Base-by-base conservation (phyloP, 1,140 invertebrate genomes). In the Lordiphosa collinella region DNA sequence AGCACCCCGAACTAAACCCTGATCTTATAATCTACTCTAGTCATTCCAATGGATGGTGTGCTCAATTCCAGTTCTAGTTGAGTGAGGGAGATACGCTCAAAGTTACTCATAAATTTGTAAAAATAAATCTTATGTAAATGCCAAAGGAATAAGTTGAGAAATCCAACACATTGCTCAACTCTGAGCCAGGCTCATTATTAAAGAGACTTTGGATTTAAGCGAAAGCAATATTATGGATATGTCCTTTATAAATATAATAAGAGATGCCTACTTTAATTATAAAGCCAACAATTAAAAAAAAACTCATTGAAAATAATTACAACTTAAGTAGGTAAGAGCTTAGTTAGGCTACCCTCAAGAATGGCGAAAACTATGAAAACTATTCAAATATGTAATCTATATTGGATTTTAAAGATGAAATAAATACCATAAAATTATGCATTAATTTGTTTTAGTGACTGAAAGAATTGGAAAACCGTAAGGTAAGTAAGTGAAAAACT, bases 101-200 rank as follows among this genome's bases (percentile, higher is more conserved):
- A 71, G 51, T 65, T 29, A 64, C 44, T 62, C 47, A 16, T 48
- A 48, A 35, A 47, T 56, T 47, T 41, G 55, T 79, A 61, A 60
- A 13, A 44, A 44, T 2, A 13, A 25, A 70, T 79, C 75, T 79
- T 79, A 79, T 79, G 75, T 67, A 67, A 75, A 79, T 82, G 75
- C 75, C 75, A 79, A 79, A 79, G 62, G 48, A 51, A 55, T 43
- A 37, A 32, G 12, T 44, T 44, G 41, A 22, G 8, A 32, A 12
- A 18, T 38, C 25, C 7, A 29, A 29, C 7, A 38, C 54, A 55
- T 49, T 52, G 51, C 56, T 67, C 57, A 56, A 64, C 29, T 40
- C 62, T 35, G 73, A 79, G 74, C 75, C 64, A 60, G 74, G 75
- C 74, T 79, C 74, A 68, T 48, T 31, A 52, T 53, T 48, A 29